Evolutionary conservation across 1,140 invertebrate species (phyloP).

Genomic region (Sesamia nonagrioides): DNA sequence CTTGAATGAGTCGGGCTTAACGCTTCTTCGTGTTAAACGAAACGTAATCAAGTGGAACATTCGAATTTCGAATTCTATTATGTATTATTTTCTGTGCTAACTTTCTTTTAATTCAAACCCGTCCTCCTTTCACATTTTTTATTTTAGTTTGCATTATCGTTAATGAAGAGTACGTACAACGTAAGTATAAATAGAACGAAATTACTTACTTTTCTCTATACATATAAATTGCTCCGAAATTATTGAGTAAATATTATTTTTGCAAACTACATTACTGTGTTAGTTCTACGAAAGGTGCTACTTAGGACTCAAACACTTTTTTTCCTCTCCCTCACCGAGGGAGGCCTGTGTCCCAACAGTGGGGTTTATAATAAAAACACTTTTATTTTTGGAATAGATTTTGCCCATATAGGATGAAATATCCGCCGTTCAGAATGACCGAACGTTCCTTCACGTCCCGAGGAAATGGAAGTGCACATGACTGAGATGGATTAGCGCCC

Average conservation of each 20-base stretch:
- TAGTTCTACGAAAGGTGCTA: background rate
- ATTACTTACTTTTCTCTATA: background rate
- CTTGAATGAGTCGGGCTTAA: constrained; percentile 63
- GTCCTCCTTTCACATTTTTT: background rate
- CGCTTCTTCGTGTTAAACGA: constrained; percentile 56
- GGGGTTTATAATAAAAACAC: no score
- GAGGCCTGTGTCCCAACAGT: no score
- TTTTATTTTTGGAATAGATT: constrained; percentile 42
- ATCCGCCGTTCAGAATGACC: constrained; percentile 43
- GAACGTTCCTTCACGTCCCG: constrained; percentile 46
- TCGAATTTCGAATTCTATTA: constrained; percentile 54
- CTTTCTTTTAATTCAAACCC: background rate
- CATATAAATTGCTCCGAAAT: background rate
- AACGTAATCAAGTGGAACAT: constrained; percentile 57
- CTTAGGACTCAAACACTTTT: constrained; percentile 26
- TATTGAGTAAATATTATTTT: background rate
- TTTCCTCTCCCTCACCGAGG: no score
- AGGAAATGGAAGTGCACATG: constrained; percentile 50
- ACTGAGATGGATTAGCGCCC: constrained; percentile 52
- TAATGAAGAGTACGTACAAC: no score
- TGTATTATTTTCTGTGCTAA: constrained; percentile 30
- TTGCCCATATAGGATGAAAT: constrained; percentile 37
- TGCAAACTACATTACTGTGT: background rate
- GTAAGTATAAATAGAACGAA: no score
- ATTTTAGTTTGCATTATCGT: no score